Percentiles rank a stretch among this genome's conserved stretches.
Conservation (phyloP, 2,113 vertebrate genomes). For the Lagopus leucura region DNA sequence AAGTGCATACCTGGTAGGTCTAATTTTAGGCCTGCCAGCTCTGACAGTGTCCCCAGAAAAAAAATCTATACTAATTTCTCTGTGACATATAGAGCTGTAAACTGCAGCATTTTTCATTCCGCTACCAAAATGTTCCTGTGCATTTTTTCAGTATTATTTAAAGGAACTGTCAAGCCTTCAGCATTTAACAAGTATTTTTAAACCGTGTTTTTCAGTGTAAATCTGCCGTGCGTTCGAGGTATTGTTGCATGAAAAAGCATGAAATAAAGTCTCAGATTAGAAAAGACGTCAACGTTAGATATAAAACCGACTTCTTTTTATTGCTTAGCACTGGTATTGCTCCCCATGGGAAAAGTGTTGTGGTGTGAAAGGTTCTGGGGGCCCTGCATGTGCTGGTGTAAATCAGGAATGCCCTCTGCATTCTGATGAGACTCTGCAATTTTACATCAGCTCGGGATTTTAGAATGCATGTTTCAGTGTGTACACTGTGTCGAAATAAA, state of each 20-base stretch:
- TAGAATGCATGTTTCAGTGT: background rate
- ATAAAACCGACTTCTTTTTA: constrained; percentile 39
- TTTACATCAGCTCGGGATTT: constrained; percentile 49
- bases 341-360: constrained; percentile 13
- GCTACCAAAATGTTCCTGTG: constrained; percentile 39
- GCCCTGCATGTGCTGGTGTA: constrained; percentile 28
- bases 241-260: constrained; percentile 39
- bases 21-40: constrained; percentile 75
- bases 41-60: constrained; percentile 62
- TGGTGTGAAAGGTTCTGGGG: constrained; percentile 11
- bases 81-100: constrained; percentile 41
- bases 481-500: constrained; percentile 38
- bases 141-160: constrained; percentile 53
- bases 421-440: constrained; percentile 43
- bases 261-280: constrained; percentile 27
- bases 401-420: constrained; percentile 58
- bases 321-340: constrained; percentile 15
- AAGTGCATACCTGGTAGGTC: constrained; percentile 69
- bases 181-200: constrained; percentile 64
- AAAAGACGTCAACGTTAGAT: constrained; percentile 40
- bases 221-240: constrained; percentile 24
- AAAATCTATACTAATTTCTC: constrained; percentile 75
- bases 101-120: constrained; percentile 57
- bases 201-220: constrained; percentile 42
- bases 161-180: constrained; percentile 56